These are phyloP conservation scores for Trachelus iudaicus DNA, from an alignment of 2,888 invertebrate genomes.

Conservation along the genomic window DNA sequence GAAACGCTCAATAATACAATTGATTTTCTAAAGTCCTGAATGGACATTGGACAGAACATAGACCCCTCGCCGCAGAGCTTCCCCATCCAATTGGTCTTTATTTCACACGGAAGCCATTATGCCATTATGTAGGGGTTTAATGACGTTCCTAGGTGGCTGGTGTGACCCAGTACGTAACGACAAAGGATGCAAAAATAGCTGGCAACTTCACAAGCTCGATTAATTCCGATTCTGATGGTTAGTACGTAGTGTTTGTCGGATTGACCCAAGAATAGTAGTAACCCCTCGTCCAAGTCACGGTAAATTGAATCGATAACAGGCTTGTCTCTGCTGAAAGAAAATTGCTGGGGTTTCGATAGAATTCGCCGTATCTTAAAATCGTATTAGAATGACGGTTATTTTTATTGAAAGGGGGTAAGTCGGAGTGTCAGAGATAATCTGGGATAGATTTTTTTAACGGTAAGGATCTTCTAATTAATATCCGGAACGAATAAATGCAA, in stretches of 20 bases:
- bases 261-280: background rate
- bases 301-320: conserved; percentile 20
- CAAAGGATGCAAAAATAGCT: background rate
- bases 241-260: background rate
- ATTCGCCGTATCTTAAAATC: background rate
- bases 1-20: background rate
- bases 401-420: background rate
- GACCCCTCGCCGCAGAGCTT: background rate
- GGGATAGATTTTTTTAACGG: background rate
- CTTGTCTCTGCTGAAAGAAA: background rate
- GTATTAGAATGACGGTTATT: background rate
- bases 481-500: background rate
- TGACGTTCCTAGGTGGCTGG: background rate
- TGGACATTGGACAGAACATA: background rate
- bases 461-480: background rate
- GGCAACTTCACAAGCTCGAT: background rate
- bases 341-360: background rate
- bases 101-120: background rate
- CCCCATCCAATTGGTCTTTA: background rate
- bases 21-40: background rate
- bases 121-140: background rate
- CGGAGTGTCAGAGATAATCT: background rate
- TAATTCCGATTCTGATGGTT: background rate
- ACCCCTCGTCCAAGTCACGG: conserved; percentile 8
- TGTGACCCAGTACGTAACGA: background rate